These are phyloP conservation scores for Daboia siamensis DNA, from an alignment of 2,113 vertebrate genomes.

Conservation along the genomic window DNA sequence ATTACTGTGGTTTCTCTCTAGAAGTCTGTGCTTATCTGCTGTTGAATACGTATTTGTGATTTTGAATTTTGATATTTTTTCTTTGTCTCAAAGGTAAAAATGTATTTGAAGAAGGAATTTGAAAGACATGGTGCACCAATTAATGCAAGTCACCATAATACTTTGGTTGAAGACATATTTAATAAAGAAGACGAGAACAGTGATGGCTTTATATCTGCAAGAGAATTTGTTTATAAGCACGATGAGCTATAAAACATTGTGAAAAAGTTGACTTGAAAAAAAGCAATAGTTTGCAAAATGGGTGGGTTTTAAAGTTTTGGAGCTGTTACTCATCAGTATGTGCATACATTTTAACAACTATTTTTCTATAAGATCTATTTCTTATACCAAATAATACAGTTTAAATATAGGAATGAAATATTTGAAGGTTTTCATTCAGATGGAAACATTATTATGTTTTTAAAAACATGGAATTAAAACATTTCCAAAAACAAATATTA, in stretches of 20 bases:
- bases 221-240: slow-evolving; percentile 94
- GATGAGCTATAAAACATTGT: slow-evolving; percentile 82
- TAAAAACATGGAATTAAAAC: slow-evolving; percentile 23
- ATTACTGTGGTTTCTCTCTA: neutral
- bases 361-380: slow-evolving; percentile 48
- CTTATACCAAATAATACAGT: slow-evolving; percentile 43
- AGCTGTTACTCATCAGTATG: slow-evolving; percentile 36
- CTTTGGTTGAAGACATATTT: slow-evolving; percentile 91
- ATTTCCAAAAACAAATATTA: slow-evolving; percentile 3
- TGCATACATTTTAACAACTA: neutral
- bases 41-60: neutral
- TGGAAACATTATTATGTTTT: slow-evolving; percentile 9
- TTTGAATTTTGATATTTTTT: neutral
- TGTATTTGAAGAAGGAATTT: slow-evolving; percentile 92
- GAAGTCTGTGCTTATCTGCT: neutral
- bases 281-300: slow-evolving; percentile 37
- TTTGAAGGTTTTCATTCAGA: slow-evolving; percentile 44
- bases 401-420: slow-evolving; percentile 47
- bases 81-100: slow-evolving; percentile 80
- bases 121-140: slow-evolving; percentile 85
- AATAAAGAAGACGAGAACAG: slow-evolving; percentile 91
- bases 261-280: slow-evolving; percentile 12
- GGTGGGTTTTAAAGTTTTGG: slow-evolving; percentile 27
- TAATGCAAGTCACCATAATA: slow-evolving; percentile 91
- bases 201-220: slow-evolving; percentile 93